Evolutionary conservation across 2,113 vertebrate species (phyloP).

Genomic region (Marmota flaviventris): DNA sequence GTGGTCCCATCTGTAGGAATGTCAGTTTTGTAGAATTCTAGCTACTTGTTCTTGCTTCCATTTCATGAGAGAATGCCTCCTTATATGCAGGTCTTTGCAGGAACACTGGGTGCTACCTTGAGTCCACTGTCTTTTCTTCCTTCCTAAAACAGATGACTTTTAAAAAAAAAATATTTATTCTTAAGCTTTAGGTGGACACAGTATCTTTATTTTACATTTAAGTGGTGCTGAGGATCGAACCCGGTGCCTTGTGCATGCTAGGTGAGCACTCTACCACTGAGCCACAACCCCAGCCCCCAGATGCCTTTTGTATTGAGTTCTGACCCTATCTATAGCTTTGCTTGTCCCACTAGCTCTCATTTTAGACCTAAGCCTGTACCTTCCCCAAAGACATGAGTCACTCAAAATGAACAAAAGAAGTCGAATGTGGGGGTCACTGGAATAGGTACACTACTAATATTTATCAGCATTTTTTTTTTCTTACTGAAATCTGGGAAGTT

Average conservation of each 20-base stretch:
- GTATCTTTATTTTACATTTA: too few relatives aligned
- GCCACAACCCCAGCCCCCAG: too few relatives aligned
- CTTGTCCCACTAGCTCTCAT: background rate
- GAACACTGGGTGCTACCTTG: background rate
- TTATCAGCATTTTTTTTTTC: background rate
- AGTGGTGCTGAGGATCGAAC: too few relatives aligned
- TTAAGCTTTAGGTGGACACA: too few relatives aligned
- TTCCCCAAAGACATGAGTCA: conserved; percentile 7
- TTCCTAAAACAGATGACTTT: background rate
- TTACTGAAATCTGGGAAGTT: conserved; percentile 11
- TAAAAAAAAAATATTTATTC: background rate
- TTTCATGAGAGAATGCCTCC: background rate
- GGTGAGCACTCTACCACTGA: too few relatives aligned
- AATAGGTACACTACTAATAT: background rate
- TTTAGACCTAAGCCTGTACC: background rate
- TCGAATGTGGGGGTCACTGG: background rate
- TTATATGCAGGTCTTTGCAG: background rate
- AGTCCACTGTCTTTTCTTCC: background rate
- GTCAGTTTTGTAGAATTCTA: conserved; percentile 16
- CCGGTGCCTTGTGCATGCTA: too few relatives aligned
- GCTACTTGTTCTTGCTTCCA: background rate
- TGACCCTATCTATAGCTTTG: background rate
- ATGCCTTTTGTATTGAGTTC: background rate
- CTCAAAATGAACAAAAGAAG: background rate
- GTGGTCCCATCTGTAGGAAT: background rate